Evolutionary conservation across 2,797 vertebrate species (phyloP), one percentile per base, ranked within the genome.

Genomic region (Cetoscarus ocellatus): DNA sequence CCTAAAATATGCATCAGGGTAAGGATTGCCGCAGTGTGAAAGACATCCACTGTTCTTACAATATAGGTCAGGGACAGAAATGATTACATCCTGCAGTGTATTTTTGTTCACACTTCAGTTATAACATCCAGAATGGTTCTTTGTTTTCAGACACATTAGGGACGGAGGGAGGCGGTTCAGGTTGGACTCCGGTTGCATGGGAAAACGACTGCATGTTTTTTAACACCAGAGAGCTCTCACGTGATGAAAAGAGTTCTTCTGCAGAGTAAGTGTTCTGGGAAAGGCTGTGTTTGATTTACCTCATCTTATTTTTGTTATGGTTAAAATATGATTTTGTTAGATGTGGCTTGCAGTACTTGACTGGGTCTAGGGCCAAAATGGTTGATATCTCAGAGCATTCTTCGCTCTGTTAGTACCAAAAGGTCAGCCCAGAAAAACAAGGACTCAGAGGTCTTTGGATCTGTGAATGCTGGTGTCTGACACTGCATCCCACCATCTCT

Each of bases 131-230:
- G 84, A 92, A 90, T 77, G 79, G 75, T 55, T 56, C 68, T 87
- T 89, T 93, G 90, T 91, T 92, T 87, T 84, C 82, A 67, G 56
- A 87, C 73, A 79, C 83, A 56, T 82, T 68, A 75, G 78, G 82
- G 86, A 84, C 69, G 17, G 45, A 75, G 74, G 59, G 57, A 75
- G 80, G 80, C 63, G 61, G 10, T 85, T 73, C 71, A 70, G 71
- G 70, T 85, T 87, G 82, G 82, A 61, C 55, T 88, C 73, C 70
- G 65, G 81, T 88, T 92, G 88, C 93, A 89, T 93, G 89, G 88
- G 90, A 94, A 92, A 94, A 89, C 39, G 68, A 84, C 65, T 74
- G 83, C 82, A 77, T 91, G 83, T 93, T 93, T 93, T 82, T 86
- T 86, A 92, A 88, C 35, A 63, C 85, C 88, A 80, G 65, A 83